These are phyloP conservation scores for Haliaeetus leucogaster DNA, from an alignment of 2,113 vertebrate genomes.

Conservation along the genomic window DNA sequence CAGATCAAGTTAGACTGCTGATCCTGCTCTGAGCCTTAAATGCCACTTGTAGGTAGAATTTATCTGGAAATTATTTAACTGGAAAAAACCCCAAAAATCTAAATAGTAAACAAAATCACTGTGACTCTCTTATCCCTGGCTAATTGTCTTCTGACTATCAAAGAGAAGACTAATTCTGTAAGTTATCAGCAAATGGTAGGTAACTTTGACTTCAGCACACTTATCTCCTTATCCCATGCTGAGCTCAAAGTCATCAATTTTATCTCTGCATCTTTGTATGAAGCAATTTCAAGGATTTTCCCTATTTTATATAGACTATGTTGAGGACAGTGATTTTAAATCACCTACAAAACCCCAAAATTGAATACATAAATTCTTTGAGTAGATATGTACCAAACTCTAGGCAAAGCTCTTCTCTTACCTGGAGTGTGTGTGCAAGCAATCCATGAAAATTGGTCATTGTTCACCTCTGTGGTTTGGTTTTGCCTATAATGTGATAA, in stretches of 20 bases:
- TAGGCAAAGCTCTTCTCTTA: not conserved
- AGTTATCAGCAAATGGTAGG: not conserved
- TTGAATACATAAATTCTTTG: not conserved
- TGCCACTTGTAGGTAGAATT: not conserved
- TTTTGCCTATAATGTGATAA: not conserved
- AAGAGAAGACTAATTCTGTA: not conserved
- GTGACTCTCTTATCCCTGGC: not conserved
- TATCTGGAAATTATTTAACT: not conserved
- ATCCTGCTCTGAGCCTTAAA: not conserved
- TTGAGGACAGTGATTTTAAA: not conserved
- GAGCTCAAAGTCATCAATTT: not conserved
- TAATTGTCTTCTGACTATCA: not conserved
- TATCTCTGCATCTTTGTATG: not conserved
- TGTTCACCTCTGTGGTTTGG: not conserved
- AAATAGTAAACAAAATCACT: not conserved
- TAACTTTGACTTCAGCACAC: not conserved
- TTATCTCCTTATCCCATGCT: not conserved
- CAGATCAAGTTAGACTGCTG: not conserved
- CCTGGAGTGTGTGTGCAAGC: accelerated
- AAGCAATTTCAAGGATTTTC: not conserved
- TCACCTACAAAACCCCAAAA: accelerated
- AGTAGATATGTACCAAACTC: not conserved
- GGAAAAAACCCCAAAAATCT: accelerated
- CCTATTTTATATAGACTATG: not conserved
- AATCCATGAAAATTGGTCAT: not conserved